These are phyloP conservation scores for Clanis bilineata DNA, from an alignment of 2,888 invertebrate genomes.

Conservation along the genomic window DNA sequence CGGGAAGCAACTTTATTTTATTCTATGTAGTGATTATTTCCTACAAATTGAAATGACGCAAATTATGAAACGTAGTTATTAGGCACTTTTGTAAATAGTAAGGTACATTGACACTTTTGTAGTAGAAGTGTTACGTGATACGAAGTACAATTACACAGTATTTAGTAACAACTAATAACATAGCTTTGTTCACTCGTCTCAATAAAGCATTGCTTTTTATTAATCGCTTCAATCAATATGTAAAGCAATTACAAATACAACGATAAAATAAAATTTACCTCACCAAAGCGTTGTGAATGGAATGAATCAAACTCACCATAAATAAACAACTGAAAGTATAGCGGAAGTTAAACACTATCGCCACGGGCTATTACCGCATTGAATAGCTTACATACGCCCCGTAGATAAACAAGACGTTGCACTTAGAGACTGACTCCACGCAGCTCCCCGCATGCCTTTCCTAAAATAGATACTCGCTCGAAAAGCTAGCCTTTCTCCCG, in stretches of 20 bases:
- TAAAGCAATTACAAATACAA: background rate
- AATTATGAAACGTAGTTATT: too few relatives aligned
- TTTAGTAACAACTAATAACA: too few relatives aligned
- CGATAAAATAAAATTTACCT: background rate
- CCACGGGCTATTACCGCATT: constrained; percentile 43
- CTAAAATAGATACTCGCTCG: constrained; percentile 58
- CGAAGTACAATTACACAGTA: too few relatives aligned
- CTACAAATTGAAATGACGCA: too few relatives aligned
- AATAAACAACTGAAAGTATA: constrained; percentile 36
- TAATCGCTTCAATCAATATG: too few relatives aligned
- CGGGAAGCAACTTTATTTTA: too few relatives aligned
- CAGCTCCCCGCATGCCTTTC: constrained; percentile 56
- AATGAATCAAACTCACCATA: background rate
- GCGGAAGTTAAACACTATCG: constrained; percentile 50
- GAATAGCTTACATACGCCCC: constrained; percentile 63
- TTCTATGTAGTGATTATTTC: too few relatives aligned
- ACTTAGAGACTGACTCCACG: constrained; percentile 59
- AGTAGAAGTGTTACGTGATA: too few relatives aligned
- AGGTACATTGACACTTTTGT: too few relatives aligned
- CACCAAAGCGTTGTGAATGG: background rate
- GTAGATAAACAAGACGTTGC: constrained; percentile 68
- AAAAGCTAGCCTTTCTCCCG: constrained; percentile 40
- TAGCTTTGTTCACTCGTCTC: too few relatives aligned
- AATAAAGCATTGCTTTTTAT: too few relatives aligned
- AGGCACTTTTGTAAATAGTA: too few relatives aligned